Conservation (phyloP, 2,888 invertebrate genomes). For the Neoscelio sp. region DNA sequence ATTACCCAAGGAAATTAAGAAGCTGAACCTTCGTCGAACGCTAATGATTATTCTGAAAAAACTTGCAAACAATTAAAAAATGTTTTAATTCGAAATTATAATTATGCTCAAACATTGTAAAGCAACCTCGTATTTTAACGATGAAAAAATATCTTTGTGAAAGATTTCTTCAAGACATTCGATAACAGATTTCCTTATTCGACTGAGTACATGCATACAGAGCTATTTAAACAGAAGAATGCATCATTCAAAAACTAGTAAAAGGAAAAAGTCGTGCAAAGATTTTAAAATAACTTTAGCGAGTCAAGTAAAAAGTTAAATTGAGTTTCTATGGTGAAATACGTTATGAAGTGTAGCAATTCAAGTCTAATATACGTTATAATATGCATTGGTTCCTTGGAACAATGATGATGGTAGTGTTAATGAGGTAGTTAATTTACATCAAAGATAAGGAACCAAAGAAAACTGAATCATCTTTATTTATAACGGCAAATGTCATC, state of each 20-base stretch:
- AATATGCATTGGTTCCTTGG: background rate
- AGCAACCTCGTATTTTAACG: no score
- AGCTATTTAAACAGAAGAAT: background rate
- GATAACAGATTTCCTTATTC: no score
- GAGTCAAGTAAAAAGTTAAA: background rate
- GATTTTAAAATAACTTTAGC: background rate
- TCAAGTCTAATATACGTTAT: background rate
- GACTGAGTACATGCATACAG: background rate
- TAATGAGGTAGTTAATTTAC: conserved; percentile 10
- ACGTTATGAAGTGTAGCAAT: background rate
- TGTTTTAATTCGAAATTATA: no score
- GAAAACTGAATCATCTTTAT: background rate
- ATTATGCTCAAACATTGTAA: no score
- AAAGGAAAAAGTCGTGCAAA: background rate
- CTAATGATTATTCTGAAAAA: no score
- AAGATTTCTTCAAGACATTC: no score
- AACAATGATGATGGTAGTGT: conserved; percentile 6
- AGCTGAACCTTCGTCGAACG: no score
- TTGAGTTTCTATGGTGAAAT: conserved; percentile 3
- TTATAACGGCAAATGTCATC: background rate
- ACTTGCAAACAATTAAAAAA: no score
- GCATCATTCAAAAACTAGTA: background rate
- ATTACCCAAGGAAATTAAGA: no score
- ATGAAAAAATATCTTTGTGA: no score
- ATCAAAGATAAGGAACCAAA: conserved; percentile 12